phyloP scores from a whole-genome alignment of 2,797 vertebrate genomes.

The Nyctalus aviator region DNA sequence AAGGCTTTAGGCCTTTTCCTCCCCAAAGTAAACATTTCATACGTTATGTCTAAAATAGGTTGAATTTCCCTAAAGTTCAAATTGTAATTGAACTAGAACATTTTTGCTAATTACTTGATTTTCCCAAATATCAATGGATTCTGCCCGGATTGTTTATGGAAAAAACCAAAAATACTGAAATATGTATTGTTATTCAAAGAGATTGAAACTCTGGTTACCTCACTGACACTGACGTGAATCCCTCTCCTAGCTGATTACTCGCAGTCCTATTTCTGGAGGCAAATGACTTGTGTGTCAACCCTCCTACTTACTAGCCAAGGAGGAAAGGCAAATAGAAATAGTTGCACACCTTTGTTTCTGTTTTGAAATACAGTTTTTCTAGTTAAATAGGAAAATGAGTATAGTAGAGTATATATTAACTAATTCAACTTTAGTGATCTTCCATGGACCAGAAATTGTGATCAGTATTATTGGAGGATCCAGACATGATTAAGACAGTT shows the following conservation, averaged over 20 bases:
- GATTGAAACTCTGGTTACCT: not conserved
- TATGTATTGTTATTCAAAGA: not conserved
- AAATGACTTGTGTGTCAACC: not conserved
- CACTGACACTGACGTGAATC: not conserved
- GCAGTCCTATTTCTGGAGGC: not conserved
- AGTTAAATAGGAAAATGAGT: not conserved
- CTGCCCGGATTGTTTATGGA: not conserved
- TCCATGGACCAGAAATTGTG: not conserved
- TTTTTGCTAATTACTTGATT: not conserved
- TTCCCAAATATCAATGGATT: not conserved
- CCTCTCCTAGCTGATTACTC: not conserved
- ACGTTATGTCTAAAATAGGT: constrained; percentile 18
- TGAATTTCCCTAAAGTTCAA: constrained; percentile 14
- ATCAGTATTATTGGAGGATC: not conserved
- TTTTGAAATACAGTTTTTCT: constrained; percentile 1
- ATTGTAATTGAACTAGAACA: not conserved
- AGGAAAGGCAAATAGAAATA: not conserved
- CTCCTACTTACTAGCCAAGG: not conserved
- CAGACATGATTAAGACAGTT: not conserved
- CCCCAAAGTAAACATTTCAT: not conserved
- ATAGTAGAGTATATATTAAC: not conserved
- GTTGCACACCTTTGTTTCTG: not conserved
- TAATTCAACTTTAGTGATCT: not conserved
- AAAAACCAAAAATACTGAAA: not conserved
- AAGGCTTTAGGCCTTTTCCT: not conserved